Conservation (phyloP, 2,888 invertebrate species). For the Cantharis rufa region DNA sequence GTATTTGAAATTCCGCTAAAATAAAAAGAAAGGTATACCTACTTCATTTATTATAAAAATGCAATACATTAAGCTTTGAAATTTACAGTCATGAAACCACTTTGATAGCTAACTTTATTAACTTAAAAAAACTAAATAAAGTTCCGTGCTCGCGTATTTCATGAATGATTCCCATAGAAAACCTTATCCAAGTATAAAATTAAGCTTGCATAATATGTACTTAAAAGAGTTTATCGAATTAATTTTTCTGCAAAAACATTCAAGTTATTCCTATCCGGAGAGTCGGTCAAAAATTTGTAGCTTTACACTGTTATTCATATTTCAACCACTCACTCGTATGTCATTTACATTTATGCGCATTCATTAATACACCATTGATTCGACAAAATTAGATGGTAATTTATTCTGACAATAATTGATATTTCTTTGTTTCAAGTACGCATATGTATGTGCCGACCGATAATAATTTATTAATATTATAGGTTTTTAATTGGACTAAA, state of each 20-base stretch:
- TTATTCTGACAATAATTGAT: conserved; percentile 26
- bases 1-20: neutral
- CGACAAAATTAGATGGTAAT: conserved; percentile 21
- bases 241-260: neutral
- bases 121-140: neutral
- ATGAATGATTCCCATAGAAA: neutral
- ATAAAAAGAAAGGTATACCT: neutral
- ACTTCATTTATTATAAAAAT: neutral
- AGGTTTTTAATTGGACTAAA: conserved; percentile 21
- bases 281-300: neutral
- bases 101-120: neutral
- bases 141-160: neutral
- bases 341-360: neutral
- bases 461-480: conserved; percentile 15
- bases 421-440: conserved; percentile 28
- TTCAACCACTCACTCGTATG: neutral
- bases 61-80: neutral
- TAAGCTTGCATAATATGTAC: neutral
- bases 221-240: neutral
- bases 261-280: neutral
- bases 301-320: neutral
- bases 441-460: conserved; percentile 9
- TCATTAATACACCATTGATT: neutral
- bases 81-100: neutral
- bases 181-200: neutral